These are phyloP conservation scores for Zeuzera pyrina DNA, from an alignment of 2,888 invertebrate species.

Conservation along the genomic window DNA sequence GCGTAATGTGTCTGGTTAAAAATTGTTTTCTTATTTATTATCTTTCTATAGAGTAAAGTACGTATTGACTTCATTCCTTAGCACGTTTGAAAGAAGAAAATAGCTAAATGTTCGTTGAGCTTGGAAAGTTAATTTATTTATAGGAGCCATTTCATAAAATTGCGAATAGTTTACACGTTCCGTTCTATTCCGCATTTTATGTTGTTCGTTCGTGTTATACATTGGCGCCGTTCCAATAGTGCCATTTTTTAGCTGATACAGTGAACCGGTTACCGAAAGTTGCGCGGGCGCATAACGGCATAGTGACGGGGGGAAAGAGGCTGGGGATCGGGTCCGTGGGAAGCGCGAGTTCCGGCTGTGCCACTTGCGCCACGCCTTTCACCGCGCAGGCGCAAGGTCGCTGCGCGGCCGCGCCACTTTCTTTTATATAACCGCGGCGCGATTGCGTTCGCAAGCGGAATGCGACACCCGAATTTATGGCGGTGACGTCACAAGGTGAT, in stretches of 20 bases:
- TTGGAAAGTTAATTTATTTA: no score
- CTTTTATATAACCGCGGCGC: conserved; percentile 62
- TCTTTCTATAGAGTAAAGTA: no score
- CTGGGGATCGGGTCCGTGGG: conserved; percentile 50
- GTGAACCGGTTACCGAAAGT: conserved; percentile 53
- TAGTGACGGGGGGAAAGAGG: conserved; percentile 32
- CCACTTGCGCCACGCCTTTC: conserved; percentile 67
- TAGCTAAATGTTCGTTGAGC: no score
- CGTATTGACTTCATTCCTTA: no score
- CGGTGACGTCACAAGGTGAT: conserved; percentile 62
- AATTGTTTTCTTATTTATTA: no score
- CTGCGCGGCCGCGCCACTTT: conserved; percentile 66
- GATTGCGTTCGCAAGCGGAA: conserved; percentile 39
- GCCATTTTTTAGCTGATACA: conserved; percentile 42
- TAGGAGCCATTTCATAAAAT: no score
- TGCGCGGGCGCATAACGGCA: conserved; percentile 40
- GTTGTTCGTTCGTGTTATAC: conserved; percentile 25
- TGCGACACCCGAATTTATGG: conserved; percentile 64
- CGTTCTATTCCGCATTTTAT: conserved; percentile 33
- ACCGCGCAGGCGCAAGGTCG: conserved; percentile 53
- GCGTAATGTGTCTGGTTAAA: no score
- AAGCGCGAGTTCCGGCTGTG: conserved; percentile 68
- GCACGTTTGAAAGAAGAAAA: no score
- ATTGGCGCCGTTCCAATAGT: conserved; percentile 30
- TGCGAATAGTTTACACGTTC: no score